A percentile compares a stretch with the other conserved stretches of the same genome.
Conservation (phyloP, 2,888 invertebrate species). For the Conchocele bisecta region DNA sequence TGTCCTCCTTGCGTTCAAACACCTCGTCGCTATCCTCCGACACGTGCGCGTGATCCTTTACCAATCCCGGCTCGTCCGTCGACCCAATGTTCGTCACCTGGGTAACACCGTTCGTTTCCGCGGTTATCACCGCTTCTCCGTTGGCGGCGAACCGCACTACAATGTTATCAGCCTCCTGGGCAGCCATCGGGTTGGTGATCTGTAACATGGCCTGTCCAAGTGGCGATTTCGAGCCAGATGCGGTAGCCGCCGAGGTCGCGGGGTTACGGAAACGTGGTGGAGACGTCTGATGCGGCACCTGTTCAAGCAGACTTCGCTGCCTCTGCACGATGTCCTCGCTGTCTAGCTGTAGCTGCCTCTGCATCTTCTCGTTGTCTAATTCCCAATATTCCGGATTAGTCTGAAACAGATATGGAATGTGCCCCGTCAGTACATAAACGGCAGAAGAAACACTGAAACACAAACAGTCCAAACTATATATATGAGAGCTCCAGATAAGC, state of each 20-base stretch:
- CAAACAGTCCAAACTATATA: no score
- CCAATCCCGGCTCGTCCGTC: no score
- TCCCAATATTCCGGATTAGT: slow-evolving; percentile 67
- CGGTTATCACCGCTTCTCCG: no score
- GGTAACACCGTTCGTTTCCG: no score
- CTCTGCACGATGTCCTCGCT: slow-evolving; percentile 47
- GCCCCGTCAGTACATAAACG: no score
- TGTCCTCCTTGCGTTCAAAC: slow-evolving; percentile 35
- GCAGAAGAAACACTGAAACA: no score
- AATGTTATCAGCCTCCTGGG: no score
- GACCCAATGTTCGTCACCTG: no score
- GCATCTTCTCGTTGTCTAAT: slow-evolving; percentile 65
- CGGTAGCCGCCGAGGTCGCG: background rate
- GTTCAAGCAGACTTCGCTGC: slow-evolving; percentile 46
- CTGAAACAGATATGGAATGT: no score
- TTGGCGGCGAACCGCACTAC: no score
- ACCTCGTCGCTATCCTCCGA: slow-evolving; percentile 53
- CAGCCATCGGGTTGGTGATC: slow-evolving; percentile 52
- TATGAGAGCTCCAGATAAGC: no score
- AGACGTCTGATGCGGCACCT: slow-evolving; percentile 27
- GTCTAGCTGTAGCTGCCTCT: slow-evolving; percentile 67
- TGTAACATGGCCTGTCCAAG: slow-evolving; percentile 54
- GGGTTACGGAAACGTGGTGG: slow-evolving; percentile 26
- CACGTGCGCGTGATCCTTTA: no score
- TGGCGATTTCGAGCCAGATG: slow-evolving; percentile 38